A percentile compares a stretch with the other conserved stretches of the same genome.
These are phyloP conservation scores for Mactromeris polynyma DNA, from an alignment of 2,888 invertebrate species.

Conservation along the genomic window DNA sequence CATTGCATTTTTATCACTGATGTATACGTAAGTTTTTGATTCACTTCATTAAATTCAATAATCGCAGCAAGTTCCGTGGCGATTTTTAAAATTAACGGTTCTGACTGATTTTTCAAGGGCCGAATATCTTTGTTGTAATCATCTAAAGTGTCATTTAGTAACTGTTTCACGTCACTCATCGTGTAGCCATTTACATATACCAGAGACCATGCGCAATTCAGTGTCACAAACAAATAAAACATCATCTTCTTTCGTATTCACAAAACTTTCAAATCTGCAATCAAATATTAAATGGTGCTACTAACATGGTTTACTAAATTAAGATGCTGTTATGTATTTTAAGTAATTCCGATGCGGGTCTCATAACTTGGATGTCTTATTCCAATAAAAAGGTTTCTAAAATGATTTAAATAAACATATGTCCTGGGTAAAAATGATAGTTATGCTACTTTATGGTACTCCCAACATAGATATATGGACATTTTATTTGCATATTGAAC, in stretches of 20 bases:
- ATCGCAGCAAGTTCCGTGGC: slow-evolving; percentile 42
- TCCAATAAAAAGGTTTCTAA: no score
- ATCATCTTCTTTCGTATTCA: neutral
- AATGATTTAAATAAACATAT: no score
- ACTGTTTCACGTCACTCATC: slow-evolving; percentile 3
- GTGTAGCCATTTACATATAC: neutral
- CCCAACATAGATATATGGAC: no score
- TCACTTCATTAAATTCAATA: slow-evolving; percentile 62
- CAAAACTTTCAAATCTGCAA: no score
- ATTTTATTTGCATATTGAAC: no score
- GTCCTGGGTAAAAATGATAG: no score
- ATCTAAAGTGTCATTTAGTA: neutral
- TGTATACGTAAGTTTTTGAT: slow-evolving; percentile 50
- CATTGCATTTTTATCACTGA: slow-evolving; percentile 50
- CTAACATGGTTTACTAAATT: no score
- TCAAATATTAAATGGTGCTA: no score
- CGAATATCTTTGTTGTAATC: slow-evolving; percentile 50
- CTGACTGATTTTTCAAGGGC: slow-evolving; percentile 33
- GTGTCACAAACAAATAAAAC: neutral
- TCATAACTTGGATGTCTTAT: no score
- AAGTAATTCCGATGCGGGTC: no score
- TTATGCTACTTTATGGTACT: no score
- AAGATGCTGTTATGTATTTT: no score
- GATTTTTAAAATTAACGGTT: slow-evolving; percentile 24
- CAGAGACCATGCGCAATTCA: neutral